A percentile compares a stretch with the other conserved stretches of the same genome.
These are phyloP conservation scores for Galago senegalensis DNA, from an alignment of 2,797 vertebrate species.

Conservation along the genomic window DNA sequence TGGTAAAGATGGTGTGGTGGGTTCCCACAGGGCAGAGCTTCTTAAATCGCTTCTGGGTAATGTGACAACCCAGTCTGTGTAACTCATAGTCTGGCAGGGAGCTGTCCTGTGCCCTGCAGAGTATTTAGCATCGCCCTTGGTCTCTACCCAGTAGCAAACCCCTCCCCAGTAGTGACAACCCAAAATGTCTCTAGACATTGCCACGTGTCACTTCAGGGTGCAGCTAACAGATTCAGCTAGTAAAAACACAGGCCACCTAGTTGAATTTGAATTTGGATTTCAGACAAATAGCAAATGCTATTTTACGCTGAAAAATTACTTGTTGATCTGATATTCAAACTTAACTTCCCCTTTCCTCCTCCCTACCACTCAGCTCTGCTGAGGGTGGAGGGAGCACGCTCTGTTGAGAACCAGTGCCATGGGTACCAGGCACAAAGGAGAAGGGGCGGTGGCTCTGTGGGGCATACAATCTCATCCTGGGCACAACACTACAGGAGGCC, in stretches of 20 bases:
- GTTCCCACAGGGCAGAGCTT: background rate
- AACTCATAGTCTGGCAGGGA: background rate
- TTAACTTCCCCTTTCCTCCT: background rate
- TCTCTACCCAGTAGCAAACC: background rate
- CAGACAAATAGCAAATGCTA: background rate
- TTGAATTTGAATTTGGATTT: constrained; percentile 16
- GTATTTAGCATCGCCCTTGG: background rate
- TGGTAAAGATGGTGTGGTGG: background rate
- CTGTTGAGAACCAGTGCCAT: background rate
- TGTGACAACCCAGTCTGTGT: background rate
- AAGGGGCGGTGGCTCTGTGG: background rate
- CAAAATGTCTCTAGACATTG: background rate
- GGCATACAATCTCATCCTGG: background rate
- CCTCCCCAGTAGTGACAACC: background rate
- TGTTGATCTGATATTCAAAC: background rate
- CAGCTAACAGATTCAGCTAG: background rate
- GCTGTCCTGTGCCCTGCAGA: background rate
- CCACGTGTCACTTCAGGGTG: background rate
- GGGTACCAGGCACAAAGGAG: background rate
- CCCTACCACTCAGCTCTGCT: too few species aligned
- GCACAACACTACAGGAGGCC: background rate
- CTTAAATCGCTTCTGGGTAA: background rate
- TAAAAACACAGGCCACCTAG: background rate
- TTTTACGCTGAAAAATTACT: background rate
- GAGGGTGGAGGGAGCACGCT: background rate